These are phyloP conservation scores for Sarcophaga variegata DNA, from an alignment of 2,888 invertebrate species.

Conservation along the genomic window DNA sequence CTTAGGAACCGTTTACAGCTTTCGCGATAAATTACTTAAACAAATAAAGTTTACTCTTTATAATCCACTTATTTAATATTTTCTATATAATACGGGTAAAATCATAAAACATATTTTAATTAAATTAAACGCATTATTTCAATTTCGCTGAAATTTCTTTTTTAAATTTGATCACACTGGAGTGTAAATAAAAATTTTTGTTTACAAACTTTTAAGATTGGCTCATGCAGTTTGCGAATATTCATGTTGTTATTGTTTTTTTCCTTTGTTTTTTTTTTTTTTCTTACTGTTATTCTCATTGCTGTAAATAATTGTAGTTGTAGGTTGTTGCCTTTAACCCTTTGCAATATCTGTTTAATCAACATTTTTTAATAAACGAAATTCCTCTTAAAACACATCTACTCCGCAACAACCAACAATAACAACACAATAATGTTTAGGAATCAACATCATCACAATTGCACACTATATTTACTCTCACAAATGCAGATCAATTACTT, in stretches of 20 bases:
- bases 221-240: slow-evolving; percentile 32
- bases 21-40: too few species aligned
- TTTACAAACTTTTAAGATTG: slow-evolving; percentile 38
- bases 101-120: too few species aligned
- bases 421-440: slow-evolving; percentile 20
- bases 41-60: too few species aligned
- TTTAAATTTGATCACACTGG: too few species aligned
- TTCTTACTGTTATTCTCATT: slow-evolving; percentile 28
- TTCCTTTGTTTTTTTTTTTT: neutral
- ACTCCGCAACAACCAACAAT: slow-evolving; percentile 13
- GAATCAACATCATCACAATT: slow-evolving; percentile 37
- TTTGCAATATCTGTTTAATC: slow-evolving; percentile 55
- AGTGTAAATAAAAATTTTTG: neutral
- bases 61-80: too few species aligned
- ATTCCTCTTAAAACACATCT: slow-evolving; percentile 46
- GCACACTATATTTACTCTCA: slow-evolving; percentile 47
- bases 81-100: too few species aligned
- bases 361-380: slow-evolving; percentile 58
- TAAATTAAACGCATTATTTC: too few species aligned
- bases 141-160: too few species aligned
- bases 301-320: slow-evolving; percentile 6
- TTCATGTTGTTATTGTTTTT: slow-evolving; percentile 17
- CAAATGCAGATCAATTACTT: slow-evolving; percentile 58
- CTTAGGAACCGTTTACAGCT: too few species aligned
- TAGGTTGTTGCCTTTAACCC: slow-evolving; percentile 45